phyloP scores from a whole-genome alignment of 2,113 vertebrate genomes.

The Pitta sordida region DNA sequence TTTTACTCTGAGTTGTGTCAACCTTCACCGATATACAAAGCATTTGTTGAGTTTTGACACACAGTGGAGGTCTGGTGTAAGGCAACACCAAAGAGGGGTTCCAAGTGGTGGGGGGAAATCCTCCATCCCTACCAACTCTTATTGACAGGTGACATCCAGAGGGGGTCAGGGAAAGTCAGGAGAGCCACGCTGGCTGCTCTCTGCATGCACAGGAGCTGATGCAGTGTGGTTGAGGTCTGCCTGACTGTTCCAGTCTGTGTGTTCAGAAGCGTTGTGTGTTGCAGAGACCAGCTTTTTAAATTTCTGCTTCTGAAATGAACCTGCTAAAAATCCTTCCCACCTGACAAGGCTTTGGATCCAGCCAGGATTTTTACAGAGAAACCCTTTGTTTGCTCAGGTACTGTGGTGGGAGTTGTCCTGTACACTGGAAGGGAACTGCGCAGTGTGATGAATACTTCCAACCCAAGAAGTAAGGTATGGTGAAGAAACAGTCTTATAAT shows the following conservation, averaged over 20 bases:
- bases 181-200: neutral
- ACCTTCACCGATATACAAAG: neutral
- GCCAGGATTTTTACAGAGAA: neutral
- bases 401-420: conserved; percentile 94
- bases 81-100: neutral
- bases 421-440: conserved; percentile 94
- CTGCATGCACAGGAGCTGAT: neutral
- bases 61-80: neutral
- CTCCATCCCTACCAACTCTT: neutral
- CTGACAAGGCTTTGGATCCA: neutral
- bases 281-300: neutral
- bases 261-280: neutral
- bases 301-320: neutral
- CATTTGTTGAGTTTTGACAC: neutral
- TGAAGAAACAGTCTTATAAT: neutral
- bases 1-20: neutral
- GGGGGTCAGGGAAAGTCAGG: neutral
- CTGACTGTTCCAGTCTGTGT: neutral
- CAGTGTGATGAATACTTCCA: conserved; percentile 97
- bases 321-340: neutral
- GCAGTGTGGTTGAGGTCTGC: neutral
- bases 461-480: conserved; percentile 92
- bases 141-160: neutral
- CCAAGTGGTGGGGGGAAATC: neutral
- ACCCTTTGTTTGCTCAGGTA: conserved; percentile 73